Evolutionary conservation across 2,113 vertebrate species (phyloP).

Genomic region (Morone saxatilis): DNA sequence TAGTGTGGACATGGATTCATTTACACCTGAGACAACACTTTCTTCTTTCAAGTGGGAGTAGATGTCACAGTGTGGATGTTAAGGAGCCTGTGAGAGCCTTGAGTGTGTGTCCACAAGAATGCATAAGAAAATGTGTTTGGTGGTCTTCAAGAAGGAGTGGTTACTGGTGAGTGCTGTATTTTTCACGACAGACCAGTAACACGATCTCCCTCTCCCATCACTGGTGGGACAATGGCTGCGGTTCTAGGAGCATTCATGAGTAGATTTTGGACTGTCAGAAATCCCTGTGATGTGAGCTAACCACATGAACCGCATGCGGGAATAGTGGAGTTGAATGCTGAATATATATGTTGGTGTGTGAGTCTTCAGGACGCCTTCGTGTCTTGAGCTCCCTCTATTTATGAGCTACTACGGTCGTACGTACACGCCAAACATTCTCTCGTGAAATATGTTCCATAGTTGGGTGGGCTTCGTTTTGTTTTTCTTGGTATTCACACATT

Average conservation of each 20-base stretch:
- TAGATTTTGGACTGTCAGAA: slow-evolving; percentile 54
- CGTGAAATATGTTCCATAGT: slow-evolving; percentile 74
- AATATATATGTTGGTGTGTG: slow-evolving; percentile 61
- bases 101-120: slow-evolving; percentile 35
- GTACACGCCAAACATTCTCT: slow-evolving; percentile 49
- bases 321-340: slow-evolving; percentile 44
- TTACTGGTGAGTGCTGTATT: slow-evolving; percentile 28
- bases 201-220: slow-evolving; percentile 44
- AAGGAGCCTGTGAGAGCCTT: slow-evolving; percentile 33
- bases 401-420: slow-evolving; percentile 40
- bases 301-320: slow-evolving; percentile 59
- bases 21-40: slow-evolving; percentile 67
- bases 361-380: slow-evolving; percentile 58
- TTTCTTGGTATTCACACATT: slow-evolving; percentile 74
- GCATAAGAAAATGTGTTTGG: slow-evolving; percentile 41
- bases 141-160: slow-evolving; percentile 20
- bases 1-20: slow-evolving; percentile 7
- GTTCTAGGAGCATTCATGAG: slow-evolving; percentile 52
- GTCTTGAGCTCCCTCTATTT: slow-evolving; percentile 64
- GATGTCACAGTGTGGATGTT: slow-evolving; percentile 25
- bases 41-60: slow-evolving; percentile 43
- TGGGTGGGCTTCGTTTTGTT: slow-evolving; percentile 83
- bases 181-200: slow-evolving; percentile 46
- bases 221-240: slow-evolving; percentile 46
- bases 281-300: slow-evolving; percentile 57